Base-by-base conservation (phyloP, 64 coral and sea anemone species). In the Orbicella faveolata region DNA sequence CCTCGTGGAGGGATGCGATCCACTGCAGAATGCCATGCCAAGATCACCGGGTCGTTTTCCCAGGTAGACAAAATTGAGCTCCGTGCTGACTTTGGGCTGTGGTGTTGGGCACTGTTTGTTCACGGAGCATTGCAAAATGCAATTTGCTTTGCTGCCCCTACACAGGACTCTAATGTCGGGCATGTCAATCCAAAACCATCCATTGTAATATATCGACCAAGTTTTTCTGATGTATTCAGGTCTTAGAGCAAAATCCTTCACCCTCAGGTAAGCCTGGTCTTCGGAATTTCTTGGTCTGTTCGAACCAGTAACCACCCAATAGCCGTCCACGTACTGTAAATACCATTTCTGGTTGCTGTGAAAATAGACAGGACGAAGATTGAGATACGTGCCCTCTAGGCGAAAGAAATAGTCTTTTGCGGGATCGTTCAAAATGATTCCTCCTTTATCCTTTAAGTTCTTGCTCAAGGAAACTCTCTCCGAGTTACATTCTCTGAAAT, bases 141-240 rank as follows among this genome's bases (percentile, higher is more conserved):
- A 96, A 1, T 53, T 79, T 0, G 67, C 92, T 7, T 75, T 82
- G 80, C 77, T 86, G 11, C 94, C 94, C 74, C 91, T 62, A 77
- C 94, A 96, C n/a, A 83, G 73, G 17, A 96, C 66, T 34, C 79
- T 90, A 0, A 96, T 41, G 0, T 73, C 2, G 5, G 64, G 12
- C 25, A 68, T 88, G 1, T 52, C 9, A 14, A 59, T 12, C 55
- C 55, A 59, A 39, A 41, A 12, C 88, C 87, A 93, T 9, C 87
- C 81, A 69, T 34, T 90, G 41, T 52, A 80, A 64, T 90, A 4
- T 0, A 90, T 73, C 8, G 34, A 90, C 94, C 94, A 96, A 6
- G 14, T 93, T 5, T 93, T 96, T 13, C 80, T 96, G 75, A 96
- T 96, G 73, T 93, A 93, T 34, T 96, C 94, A 0, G 94, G 94